Percentiles rank a stretch among this genome's conserved stretches.
Evolutionary conservation across 2,113 vertebrate species (phyloP).

Genomic region (Dipodomys merriami): DNA sequence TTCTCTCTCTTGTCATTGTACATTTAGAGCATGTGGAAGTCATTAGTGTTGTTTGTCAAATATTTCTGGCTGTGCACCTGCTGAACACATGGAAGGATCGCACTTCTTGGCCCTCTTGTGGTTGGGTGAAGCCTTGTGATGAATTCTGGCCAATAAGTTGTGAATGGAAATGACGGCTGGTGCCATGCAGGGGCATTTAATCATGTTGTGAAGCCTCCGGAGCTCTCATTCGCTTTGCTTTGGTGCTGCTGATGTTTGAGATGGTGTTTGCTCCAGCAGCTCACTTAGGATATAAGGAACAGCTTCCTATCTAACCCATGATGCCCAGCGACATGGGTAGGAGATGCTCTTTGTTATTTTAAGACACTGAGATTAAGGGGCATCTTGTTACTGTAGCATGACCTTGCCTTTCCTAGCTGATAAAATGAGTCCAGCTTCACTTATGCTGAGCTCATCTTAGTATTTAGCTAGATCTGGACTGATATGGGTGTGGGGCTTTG

Average conservation of each 20-base stretch:
- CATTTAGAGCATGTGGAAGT: constrained; percentile 82
- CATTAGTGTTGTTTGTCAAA: constrained; percentile 81
- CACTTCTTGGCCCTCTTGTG: constrained; percentile 78
- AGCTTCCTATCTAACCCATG: background rate
- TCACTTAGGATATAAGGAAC: background rate
- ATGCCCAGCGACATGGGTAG: background rate
- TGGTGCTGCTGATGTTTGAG: constrained; percentile 20
- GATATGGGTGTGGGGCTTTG: background rate
- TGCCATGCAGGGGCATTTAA: constrained; percentile 35
- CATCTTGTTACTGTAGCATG: background rate
- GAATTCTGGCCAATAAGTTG: constrained; percentile 73
- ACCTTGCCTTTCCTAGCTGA: background rate
- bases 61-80: constrained; percentile 80
- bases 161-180: constrained; percentile 63
- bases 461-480: background rate
- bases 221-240: background rate
- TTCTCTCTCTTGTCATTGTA: constrained; percentile 73
- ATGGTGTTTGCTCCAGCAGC: background rate
- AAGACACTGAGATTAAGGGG: background rate
- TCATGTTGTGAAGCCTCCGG: constrained; percentile 8
- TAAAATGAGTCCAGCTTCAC: background rate
- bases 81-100: constrained; percentile 77
- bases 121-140: constrained; percentile 77
- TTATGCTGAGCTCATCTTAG: background rate
- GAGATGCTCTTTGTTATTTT: background rate